A percentile compares a stretch with the other conserved stretches of the same genome.
Evolutionary conservation across 2,888 invertebrate species (phyloP).

Genomic region (Orthosia gothica): DNA sequence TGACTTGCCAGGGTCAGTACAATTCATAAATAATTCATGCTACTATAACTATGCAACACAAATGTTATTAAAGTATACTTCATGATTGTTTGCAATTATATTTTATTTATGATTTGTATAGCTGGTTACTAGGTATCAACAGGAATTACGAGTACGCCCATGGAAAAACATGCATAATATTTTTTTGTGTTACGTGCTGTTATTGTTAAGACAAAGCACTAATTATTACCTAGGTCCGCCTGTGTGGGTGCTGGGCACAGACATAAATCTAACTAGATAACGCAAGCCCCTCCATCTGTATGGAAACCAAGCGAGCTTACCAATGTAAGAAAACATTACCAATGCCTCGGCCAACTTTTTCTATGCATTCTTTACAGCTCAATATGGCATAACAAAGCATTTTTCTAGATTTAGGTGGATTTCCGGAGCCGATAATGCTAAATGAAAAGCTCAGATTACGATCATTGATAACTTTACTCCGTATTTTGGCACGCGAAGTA

Average conservation of each 20-base stretch:
- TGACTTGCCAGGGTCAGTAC: conserved; percentile 71
- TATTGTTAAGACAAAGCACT: conserved; percentile 21
- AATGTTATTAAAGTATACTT: conserved; percentile 67
- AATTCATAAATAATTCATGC: conserved; percentile 80
- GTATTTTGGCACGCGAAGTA: too few species aligned
- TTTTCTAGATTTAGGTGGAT: too few species aligned
- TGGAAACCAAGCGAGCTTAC: too few species aligned
- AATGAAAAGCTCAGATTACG: too few species aligned
- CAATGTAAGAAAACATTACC: too few species aligned
- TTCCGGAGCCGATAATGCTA: too few species aligned
- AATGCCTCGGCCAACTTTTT: too few species aligned
- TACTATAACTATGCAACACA: conserved; percentile 73
- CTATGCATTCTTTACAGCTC: too few species aligned
- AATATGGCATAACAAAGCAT: too few species aligned
- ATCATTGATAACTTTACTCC: too few species aligned
- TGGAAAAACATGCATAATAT: conserved; percentile 53
- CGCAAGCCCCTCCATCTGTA: too few species aligned
- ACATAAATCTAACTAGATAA: too few species aligned
- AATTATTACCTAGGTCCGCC: background rate
- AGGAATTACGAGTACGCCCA: conserved; percentile 49
- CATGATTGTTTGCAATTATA: conserved; percentile 68
- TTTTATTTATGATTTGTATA: conserved; percentile 66
- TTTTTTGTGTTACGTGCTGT: conserved; percentile 42
- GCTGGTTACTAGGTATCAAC: conserved; percentile 40
- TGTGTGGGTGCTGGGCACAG: conserved; percentile 11